These are phyloP conservation scores for Vulpes vulpes DNA, from an alignment of 2,113 vertebrate genomes.

Conservation along the genomic window DNA sequence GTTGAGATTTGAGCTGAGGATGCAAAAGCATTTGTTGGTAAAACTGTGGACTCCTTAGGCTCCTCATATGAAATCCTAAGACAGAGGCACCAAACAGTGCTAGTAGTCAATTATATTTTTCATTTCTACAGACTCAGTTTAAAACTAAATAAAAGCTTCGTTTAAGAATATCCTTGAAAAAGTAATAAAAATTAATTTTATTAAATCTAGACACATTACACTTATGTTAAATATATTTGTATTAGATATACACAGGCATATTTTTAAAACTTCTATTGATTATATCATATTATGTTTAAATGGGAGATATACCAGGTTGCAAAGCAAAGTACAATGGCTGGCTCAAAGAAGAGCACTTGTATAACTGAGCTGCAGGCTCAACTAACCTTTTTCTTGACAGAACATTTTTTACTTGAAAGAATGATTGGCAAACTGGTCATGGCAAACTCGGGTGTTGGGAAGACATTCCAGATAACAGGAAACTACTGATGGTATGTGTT, in stretches of 20 bases:
- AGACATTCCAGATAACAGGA: not conserved
- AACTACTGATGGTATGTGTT: not conserved
- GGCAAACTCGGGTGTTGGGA: not conserved
- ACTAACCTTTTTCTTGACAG: not conserved
- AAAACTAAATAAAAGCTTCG: not conserved
- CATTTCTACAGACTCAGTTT: not conserved
- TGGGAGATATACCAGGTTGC: not conserved
- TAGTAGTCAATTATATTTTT: not conserved
- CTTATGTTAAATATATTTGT: not conserved
- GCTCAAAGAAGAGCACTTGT: not conserved
- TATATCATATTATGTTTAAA: not conserved
- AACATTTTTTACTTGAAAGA: not conserved
- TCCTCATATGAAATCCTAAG: not conserved
- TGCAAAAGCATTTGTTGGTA: not conserved
- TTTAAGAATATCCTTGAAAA: not conserved
- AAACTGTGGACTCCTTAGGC: not conserved
- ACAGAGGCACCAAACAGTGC: not conserved
- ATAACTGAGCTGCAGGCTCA: not conserved
- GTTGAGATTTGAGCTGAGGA: not conserved
- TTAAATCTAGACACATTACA: not conserved
- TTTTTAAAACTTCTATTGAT: not conserved
- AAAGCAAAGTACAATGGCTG: not conserved
- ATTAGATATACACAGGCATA: not conserved
- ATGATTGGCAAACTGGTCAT: not conserved
- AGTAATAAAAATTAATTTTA: constrained; percentile 1